These are phyloP conservation scores for Bradypodion ventrale DNA, from an alignment of 2,797 vertebrate species.

Conservation along the genomic window DNA sequence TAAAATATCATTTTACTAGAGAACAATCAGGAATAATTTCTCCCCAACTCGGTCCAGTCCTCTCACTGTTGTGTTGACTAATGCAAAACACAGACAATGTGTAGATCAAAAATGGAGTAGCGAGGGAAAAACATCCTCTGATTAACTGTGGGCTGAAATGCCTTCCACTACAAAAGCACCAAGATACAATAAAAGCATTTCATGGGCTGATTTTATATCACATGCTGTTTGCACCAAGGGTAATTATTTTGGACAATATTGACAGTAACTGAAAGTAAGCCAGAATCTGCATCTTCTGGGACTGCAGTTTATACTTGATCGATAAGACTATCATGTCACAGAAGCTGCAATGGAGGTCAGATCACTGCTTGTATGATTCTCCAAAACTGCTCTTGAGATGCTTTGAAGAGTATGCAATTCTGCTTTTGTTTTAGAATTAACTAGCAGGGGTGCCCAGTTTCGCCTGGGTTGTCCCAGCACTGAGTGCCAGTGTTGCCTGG, in stretches of 20 bases:
- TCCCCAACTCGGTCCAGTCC: neutral
- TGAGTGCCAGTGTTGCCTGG: too few relatives aligned
- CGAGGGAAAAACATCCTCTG: neutral
- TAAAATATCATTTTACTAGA: neutral
- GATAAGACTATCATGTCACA: neutral
- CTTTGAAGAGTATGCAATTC: too few relatives aligned
- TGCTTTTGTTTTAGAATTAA: too few relatives aligned
- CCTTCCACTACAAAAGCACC: neutral
- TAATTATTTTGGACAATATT: neutral
- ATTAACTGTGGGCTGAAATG: neutral
- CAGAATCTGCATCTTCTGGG: neutral
- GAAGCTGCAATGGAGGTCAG: neutral
- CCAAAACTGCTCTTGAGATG: neutral
- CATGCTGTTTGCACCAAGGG: neutral
- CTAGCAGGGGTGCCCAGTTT: too few relatives aligned
- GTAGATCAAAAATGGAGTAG: neutral
- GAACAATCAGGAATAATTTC: neutral
- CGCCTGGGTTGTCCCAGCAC: too few relatives aligned
- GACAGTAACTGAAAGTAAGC: neutral
- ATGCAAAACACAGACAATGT: neutral
- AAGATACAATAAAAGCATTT: neutral
- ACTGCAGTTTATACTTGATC: neutral
- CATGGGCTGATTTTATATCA: neutral
- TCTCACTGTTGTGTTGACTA: neutral
- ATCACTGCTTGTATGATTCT: constrained; percentile 12